Conservation (phyloP, 2,797 vertebrate genomes). For the Acanthopagrus latus region DNA sequence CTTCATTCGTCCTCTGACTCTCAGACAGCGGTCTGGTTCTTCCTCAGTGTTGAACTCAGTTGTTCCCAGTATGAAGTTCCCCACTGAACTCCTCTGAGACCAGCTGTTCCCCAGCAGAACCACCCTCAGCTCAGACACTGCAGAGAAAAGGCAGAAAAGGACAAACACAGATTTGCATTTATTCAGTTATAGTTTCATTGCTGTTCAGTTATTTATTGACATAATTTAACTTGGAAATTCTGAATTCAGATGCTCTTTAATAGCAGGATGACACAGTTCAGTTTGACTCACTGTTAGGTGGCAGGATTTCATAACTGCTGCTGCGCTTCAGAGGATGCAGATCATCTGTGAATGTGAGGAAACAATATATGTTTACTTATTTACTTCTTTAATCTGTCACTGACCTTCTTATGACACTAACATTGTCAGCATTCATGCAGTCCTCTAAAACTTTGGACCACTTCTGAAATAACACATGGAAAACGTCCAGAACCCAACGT, state of each 20-base stretch:
- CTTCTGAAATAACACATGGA: no score
- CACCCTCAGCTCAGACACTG: slow-evolving; percentile 1
- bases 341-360: neutral
- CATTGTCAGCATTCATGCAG: no score
- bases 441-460: no score
- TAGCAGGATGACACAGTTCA: neutral
- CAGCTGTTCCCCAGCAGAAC: slow-evolving; percentile 5
- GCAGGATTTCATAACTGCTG: neutral
- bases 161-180: no score
- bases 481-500: no score
- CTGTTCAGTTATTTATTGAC: no score
- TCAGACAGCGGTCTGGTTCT: neutral
- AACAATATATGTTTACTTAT: neutral
- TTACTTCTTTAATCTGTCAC: no score
- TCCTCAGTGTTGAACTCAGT: neutral
- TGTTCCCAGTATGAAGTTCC: neutral
- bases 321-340: neutral
- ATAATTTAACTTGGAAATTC: neutral
- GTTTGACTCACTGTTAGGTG: neutral
- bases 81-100: slow-evolving; percentile 1
- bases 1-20: neutral
- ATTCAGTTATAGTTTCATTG: no score
- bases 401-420: no score
- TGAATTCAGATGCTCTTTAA: neutral
- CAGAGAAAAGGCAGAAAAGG: neutral